Percentiles rank a stretch among this genome's conserved stretches.
Conservation (phyloP, 2,797 vertebrate species). For the Hyperoplus immaculatus region DNA sequence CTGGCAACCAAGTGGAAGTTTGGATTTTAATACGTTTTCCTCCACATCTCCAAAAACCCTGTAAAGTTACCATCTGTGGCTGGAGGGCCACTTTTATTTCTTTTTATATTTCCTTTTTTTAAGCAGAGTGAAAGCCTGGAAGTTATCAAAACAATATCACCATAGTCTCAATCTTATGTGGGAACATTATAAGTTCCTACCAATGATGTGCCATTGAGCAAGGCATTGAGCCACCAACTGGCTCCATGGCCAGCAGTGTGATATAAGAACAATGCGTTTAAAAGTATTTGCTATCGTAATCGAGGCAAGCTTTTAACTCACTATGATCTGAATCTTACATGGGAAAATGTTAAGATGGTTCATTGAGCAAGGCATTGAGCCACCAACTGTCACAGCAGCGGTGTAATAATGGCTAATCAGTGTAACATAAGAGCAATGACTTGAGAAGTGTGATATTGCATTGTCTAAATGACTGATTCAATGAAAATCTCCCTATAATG, state of each 20-base stretch:
- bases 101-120: not conserved
- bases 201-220: slow-evolving; percentile 24
- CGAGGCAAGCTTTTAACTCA: not conserved
- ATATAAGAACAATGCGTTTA: too few species aligned
- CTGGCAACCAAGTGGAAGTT: slow-evolving; percentile 47
- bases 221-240: slow-evolving; percentile 18
- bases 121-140: slow-evolving; percentile 3
- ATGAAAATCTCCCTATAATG: slow-evolving; percentile 25
- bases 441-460: not conserved
- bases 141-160: slow-evolving; percentile 12
- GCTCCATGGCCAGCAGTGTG: too few species aligned
- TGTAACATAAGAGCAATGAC: not conserved
- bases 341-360: slow-evolving; percentile 29
- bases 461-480: not conserved
- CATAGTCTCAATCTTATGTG: slow-evolving; percentile 14
- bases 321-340: slow-evolving; percentile 13
- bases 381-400: not conserved
- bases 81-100: slow-evolving; percentile 12
- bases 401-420: not conserved
- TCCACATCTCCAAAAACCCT: slow-evolving; percentile 36
- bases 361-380: slow-evolving; percentile 29
- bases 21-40: slow-evolving; percentile 53
- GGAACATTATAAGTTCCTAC: slow-evolving; percentile 14
- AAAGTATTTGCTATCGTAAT: too few species aligned
- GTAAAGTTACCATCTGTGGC: slow-evolving; percentile 52